These are phyloP conservation scores for Pseudonaja textilis DNA, from an alignment of 2,113 vertebrate genomes.

Conservation along the genomic window DNA sequence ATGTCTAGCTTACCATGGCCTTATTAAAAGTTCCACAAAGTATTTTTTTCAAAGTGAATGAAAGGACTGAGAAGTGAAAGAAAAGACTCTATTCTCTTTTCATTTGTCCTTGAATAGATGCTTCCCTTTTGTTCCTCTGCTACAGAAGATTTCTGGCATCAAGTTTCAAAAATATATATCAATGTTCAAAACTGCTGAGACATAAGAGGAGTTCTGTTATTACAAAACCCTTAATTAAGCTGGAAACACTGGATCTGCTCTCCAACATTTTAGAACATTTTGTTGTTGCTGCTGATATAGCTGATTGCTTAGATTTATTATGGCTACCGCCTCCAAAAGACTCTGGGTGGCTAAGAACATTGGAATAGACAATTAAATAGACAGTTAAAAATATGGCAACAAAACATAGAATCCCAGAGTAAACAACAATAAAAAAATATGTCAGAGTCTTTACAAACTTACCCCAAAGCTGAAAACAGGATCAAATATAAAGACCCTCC, in stretches of 20 bases:
- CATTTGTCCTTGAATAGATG: slow-evolving; percentile 35
- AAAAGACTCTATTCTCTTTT: slow-evolving; percentile 10
- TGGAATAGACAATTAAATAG: not conserved
- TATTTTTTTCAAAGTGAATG: slow-evolving; percentile 38
- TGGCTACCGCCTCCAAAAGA: not conserved
- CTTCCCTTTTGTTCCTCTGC: slow-evolving; percentile 47
- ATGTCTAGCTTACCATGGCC: not conserved
- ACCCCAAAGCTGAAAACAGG: not conserved
- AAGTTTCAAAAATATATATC: slow-evolving; percentile 51
- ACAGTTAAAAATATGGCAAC: not conserved
- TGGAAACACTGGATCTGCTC: slow-evolving; percentile 42
- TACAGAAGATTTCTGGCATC: slow-evolving; percentile 34
- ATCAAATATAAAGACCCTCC: not conserved
- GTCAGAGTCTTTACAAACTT: not conserved
- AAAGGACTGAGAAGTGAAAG: slow-evolving; percentile 34
- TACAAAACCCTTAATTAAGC: slow-evolving; percentile 54
- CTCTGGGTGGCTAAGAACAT: not conserved
- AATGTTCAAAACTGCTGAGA: slow-evolving; percentile 20
- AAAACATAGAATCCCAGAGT: not conserved
- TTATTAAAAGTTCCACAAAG: not conserved
- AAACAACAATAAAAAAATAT: not conserved
- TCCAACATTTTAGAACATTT: slow-evolving; percentile 11
- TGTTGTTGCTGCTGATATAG: not conserved
- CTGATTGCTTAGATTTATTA: not conserved
- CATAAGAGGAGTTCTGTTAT: slow-evolving; percentile 47